phyloP scores from a whole-genome alignment of 2,797 vertebrate species.

The Etheostoma nigrum region DNA sequence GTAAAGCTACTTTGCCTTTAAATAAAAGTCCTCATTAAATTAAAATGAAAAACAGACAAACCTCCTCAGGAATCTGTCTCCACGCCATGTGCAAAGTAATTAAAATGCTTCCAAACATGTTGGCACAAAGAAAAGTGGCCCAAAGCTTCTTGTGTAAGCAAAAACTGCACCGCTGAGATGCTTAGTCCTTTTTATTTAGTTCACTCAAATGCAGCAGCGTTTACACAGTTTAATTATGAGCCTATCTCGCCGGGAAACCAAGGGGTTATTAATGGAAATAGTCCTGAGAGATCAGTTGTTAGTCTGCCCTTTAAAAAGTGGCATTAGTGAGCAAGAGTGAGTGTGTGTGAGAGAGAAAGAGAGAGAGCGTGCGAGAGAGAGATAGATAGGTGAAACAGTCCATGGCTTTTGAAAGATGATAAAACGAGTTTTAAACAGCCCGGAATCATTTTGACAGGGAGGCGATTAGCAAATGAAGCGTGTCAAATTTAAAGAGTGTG shows the following conservation, averaged over 20 bases:
- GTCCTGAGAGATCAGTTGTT: conserved; percentile 64
- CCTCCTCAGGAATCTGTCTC: conserved; percentile 21
- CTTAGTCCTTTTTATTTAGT: conserved; percentile 55
- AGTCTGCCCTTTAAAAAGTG: conserved; percentile 43
- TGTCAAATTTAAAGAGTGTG: conserved; percentile 52
- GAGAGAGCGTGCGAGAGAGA: not conserved
- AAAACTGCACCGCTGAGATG: conserved; percentile 45
- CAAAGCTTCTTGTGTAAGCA: conserved; percentile 47
- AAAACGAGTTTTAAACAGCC: conserved; percentile 45
- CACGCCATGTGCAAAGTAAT: conserved; percentile 18
- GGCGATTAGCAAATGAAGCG: conserved; percentile 45
- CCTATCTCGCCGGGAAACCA: conserved; percentile 51
- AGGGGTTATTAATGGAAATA: conserved; percentile 69
- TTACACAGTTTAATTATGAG: conserved; percentile 74
- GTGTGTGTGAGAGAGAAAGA: not conserved
- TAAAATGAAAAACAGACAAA: conserved; percentile 31
- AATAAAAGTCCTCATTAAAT: conserved; percentile 38
- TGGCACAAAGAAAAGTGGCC: conserved; percentile 42
- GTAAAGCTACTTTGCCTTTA: conserved; percentile 23
- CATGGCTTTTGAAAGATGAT: conserved; percentile 47
- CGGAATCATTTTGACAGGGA: conserved; percentile 56
- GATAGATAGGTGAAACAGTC: conserved; percentile 37
- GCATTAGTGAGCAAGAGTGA: not conserved
- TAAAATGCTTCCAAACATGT: conserved; percentile 52
- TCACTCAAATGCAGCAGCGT: conserved; percentile 43